A percentile compares a stretch with the other conserved stretches of the same genome.
These are phyloP conservation scores for Ochlodes sylvanus DNA, from an alignment of 2,888 invertebrate species.

Conservation along the genomic window DNA sequence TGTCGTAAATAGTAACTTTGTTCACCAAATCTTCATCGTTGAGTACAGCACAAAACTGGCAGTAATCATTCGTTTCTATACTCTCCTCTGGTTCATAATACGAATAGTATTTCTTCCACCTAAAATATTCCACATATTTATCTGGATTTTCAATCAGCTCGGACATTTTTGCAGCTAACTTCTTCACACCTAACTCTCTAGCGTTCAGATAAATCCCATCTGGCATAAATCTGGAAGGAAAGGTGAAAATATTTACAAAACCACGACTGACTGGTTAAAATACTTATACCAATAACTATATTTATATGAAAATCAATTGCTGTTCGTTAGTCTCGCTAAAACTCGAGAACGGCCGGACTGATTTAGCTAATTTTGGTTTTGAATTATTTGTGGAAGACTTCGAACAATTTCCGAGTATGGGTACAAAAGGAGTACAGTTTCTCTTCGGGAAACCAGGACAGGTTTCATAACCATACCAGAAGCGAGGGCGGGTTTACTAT, in stretches of 20 bases:
- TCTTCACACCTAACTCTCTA: conserved; percentile 51
- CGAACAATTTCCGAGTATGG: too few species aligned
- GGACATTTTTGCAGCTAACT: conserved; percentile 62
- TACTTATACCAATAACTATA: too few species aligned
- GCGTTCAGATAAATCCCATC: conserved; percentile 69
- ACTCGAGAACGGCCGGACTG: too few species aligned
- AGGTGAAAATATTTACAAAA: neutral
- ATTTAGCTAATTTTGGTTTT: too few species aligned
- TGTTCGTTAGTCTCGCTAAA: too few species aligned
- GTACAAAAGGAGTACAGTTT: too few species aligned
- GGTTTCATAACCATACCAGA: too few species aligned
- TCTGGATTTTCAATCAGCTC: conserved; percentile 60
- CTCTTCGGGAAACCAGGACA: too few species aligned
- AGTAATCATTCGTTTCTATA: conserved; percentile 68
- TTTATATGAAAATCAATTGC: too few species aligned
- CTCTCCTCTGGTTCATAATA: conserved; percentile 54
- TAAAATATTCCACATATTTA: conserved; percentile 65
- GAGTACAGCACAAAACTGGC: conserved; percentile 65
- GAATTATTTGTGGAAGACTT: too few species aligned
- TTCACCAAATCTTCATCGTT: conserved; percentile 58
- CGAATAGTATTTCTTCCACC: conserved; percentile 69
- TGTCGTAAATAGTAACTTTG: conserved; percentile 52
- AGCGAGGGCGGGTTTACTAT: too few species aligned
- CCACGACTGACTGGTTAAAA: too few species aligned
- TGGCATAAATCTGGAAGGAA: conserved; percentile 68